phyloP scores from a whole-genome alignment of 2,888 invertebrate genomes.

The Drosophila putrida region DNA sequence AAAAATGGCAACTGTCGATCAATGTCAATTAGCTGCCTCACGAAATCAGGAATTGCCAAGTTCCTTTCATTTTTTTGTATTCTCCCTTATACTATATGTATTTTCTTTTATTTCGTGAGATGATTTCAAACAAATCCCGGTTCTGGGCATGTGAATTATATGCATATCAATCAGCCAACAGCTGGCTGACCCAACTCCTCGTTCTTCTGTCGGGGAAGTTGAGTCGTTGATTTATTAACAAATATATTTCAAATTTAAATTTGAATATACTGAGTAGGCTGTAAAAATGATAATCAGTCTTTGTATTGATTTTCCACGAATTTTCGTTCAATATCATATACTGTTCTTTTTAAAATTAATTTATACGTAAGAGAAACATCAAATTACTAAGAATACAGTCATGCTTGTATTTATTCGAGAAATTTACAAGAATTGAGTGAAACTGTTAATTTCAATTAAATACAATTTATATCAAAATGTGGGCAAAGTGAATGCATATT shows the following conservation, averaged over 20 bases:
- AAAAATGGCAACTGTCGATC: conserved; percentile 78
- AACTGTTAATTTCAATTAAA: conserved; percentile 73
- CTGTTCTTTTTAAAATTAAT: conserved; percentile 50
- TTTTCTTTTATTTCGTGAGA: conserved; percentile 27
- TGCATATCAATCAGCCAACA: conserved; percentile 74
- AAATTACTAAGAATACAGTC: not conserved
- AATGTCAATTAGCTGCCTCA: conserved; percentile 72
- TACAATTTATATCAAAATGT: conserved; percentile 64
- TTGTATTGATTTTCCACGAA: conserved; percentile 67
- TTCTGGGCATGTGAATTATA: conserved; percentile 56
- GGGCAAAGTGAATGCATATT: conserved; percentile 65
- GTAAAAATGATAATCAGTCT: conserved; percentile 22
- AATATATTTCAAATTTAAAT: conserved; percentile 50
- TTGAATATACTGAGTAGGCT: conserved; percentile 11
- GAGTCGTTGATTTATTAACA: conserved; percentile 66
- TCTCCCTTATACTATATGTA: not conserved
- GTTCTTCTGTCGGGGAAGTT: not conserved
- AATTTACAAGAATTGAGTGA: conserved; percentile 13
- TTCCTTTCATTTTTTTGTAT: conserved; percentile 5
- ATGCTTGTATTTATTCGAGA: conserved; percentile 8
- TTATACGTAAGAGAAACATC: conserved; percentile 32
- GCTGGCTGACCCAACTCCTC: conserved; percentile 44
- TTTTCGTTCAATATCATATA: conserved; percentile 32
- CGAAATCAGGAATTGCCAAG: conserved; percentile 21
- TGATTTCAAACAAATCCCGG: conserved; percentile 38